Evolutionary conservation across 1,140 invertebrate genomes (phyloP), one percentile per base, ranked within the genome.

Genomic region (Penaeus japonicus): DNA sequence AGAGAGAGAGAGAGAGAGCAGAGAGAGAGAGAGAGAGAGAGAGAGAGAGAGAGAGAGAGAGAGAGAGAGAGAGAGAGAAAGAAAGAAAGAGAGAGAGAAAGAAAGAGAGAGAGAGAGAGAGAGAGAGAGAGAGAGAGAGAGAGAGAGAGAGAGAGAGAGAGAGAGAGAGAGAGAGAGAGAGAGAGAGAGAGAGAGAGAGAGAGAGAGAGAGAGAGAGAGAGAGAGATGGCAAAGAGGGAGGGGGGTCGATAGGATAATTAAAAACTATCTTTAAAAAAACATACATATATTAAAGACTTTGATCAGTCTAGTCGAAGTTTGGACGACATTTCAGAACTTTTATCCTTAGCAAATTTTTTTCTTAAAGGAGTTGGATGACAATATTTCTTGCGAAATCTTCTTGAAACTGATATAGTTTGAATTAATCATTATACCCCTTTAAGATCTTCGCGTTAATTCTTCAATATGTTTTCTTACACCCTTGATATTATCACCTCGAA

Each of bases 81-180:
- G 59, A 65, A 12, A 65, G 59, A 65, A 27, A 65, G 59, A 65
- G 59, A 65, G 59, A 65, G 12, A 65, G 59, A 65, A 27, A 65
- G 59, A 65, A 12, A 65, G 59, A 65, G 12, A 65, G 59, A 65
- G 12, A 65, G 59, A 65, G 59, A 65, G 12, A 65, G 59, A 65
- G 59, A 65, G 59, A 65, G 59, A 65, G 59, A 65, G 59, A 65
- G 59, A 65, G 59, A 65, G 59, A 65, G 59, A 65, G 59, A 65
- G 59, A 65, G 59, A 65, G 59, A 65, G 59, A 65, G 59, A 82
- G 79, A 55, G 47, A 57, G 79, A 82, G 79, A 82, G 53, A 82
- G 79, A 82, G 79, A 30, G 24, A 57, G 80, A 59, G 54, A 22
- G 54, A 30, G 54, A 59, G 80, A 32, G 80, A 22, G n/a, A 59